These are phyloP conservation scores for Elgonia sp. DNA, from an alignment of 2,888 invertebrate species.

Conservation along the genomic window DNA sequence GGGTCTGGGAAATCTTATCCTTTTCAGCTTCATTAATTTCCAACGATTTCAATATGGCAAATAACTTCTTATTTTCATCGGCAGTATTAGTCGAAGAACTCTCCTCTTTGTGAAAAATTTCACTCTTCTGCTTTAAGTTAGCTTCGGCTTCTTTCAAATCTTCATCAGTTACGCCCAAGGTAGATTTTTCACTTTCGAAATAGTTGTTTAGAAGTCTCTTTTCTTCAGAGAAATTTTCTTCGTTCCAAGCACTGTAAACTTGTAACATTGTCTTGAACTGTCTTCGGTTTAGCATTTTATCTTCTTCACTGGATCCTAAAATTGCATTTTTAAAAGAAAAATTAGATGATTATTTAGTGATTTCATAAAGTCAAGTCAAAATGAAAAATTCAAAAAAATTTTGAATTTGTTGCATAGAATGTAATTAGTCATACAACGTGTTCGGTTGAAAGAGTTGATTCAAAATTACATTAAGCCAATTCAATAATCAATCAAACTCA, in stretches of 20 bases:
- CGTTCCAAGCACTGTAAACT: slow-evolving; percentile 46
- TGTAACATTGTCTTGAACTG: slow-evolving; percentile 21
- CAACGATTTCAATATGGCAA: not conserved
- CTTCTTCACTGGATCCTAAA: not conserved
- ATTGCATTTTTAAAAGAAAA: no score
- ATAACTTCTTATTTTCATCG: slow-evolving; percentile 13
- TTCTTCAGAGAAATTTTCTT: slow-evolving; percentile 32
- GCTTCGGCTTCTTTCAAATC: not conserved
- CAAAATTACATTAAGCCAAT: no score
- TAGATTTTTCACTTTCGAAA: slow-evolving; percentile 17
- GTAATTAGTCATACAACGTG: no score
- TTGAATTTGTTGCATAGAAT: no score
- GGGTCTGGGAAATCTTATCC: slow-evolving; percentile 4
- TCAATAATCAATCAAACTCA: no score
- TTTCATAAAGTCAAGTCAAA: no score
- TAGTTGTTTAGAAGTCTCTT: slow-evolving; percentile 23
- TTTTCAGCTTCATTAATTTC: slow-evolving; percentile 1
- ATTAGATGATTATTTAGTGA: no score
- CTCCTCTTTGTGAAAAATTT: not conserved
- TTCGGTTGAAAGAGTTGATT: no score
- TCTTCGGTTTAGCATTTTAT: slow-evolving; percentile 3
- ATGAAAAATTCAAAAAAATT: no score
- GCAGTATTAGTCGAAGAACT: not conserved
- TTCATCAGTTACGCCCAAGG: slow-evolving; percentile 13
- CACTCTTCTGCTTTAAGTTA: not conserved